Evolutionary conservation across 2,888 invertebrate species (phyloP).

Genomic region (Nemapogon koenigi): DNA sequence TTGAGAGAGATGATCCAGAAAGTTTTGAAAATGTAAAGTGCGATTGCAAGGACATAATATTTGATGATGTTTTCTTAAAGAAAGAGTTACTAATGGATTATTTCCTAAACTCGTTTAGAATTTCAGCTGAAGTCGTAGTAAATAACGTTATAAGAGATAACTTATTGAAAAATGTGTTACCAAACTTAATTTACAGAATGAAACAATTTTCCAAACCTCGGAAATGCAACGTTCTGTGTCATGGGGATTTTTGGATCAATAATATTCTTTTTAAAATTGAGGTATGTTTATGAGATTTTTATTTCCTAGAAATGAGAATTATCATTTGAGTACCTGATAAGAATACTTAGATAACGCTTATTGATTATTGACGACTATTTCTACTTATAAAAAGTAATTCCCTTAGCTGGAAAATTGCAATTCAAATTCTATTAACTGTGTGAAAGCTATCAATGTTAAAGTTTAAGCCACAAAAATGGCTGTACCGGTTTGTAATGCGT

Average conservation of each 20-base stretch:
- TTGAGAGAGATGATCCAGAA: constrained; percentile 24
- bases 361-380: no score
- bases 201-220: constrained; percentile 29
- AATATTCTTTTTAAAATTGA: constrained; percentile 36
- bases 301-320: background rate
- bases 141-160: constrained; percentile 25
- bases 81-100: constrained; percentile 39
- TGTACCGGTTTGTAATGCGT: no score
- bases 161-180: constrained; percentile 26
- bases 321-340: no score
- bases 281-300: constrained; percentile 21
- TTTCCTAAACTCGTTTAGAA: constrained; percentile 38
- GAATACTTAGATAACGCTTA: no score
- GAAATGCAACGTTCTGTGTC: constrained; percentile 38
- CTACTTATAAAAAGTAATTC: no score
- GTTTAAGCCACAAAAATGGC: no score
- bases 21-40: constrained; percentile 23
- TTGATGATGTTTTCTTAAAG: constrained; percentile 34
- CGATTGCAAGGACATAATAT: constrained; percentile 37
- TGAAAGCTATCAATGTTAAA: no score
- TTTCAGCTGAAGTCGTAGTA: constrained; percentile 30
- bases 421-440: no score
- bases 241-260: constrained; percentile 51
- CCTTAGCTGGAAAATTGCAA: no score
- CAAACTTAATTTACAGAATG: constrained; percentile 31